A percentile compares a stretch with the other conserved stretches of the same genome.
phyloP scores from a whole-genome alignment of 2,113 vertebrate genomes.

The Ceyx cyanopectus region DNA sequence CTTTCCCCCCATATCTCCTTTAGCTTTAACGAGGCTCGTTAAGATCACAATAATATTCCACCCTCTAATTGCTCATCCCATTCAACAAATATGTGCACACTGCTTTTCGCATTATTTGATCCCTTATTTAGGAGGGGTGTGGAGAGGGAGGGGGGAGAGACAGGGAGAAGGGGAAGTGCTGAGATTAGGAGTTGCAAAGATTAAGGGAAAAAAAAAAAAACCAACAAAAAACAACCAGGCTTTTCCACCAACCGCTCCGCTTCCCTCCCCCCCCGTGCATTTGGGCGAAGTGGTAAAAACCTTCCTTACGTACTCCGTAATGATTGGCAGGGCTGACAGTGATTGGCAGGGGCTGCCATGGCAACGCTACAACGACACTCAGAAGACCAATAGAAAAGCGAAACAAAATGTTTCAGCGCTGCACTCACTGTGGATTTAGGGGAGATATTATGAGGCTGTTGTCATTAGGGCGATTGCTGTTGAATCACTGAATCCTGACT shows the following conservation, averaged over 20 bases:
- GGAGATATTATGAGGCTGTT: slow-evolving; percentile 99
- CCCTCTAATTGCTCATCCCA: slow-evolving; percentile 94
- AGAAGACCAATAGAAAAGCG: slow-evolving; percentile 99
- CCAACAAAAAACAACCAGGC: slow-evolving; percentile 58
- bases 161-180: slow-evolving; percentile 82
- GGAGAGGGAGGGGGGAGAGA: slow-evolving; percentile 52
- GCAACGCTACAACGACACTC: slow-evolving; percentile 98
- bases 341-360: slow-evolving; percentile 99
- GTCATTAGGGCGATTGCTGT: slow-evolving; percentile 98
- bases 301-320: slow-evolving; percentile 96
- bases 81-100: slow-evolving; percentile 88
- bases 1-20: slow-evolving; percentile 85
- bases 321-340: slow-evolving; percentile 99
- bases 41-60: slow-evolving; percentile 93
- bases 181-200: slow-evolving; percentile 90
- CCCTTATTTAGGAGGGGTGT: slow-evolving; percentile 82
- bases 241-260: slow-evolving; percentile 57
- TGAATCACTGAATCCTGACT: slow-evolving; percentile 97
- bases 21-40: slow-evolving; percentile 88
- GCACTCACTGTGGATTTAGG: slow-evolving; percentile 99
- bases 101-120: slow-evolving; percentile 87
- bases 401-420: slow-evolving; percentile 99
- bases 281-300: slow-evolving; percentile 95
- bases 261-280: slow-evolving; percentile 72
- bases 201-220: slow-evolving; percentile 50